Evolutionary conservation across 1,140 invertebrate species (phyloP), one percentile per base, ranked within the genome.

Genomic region (Plutomurus gul): DNA sequence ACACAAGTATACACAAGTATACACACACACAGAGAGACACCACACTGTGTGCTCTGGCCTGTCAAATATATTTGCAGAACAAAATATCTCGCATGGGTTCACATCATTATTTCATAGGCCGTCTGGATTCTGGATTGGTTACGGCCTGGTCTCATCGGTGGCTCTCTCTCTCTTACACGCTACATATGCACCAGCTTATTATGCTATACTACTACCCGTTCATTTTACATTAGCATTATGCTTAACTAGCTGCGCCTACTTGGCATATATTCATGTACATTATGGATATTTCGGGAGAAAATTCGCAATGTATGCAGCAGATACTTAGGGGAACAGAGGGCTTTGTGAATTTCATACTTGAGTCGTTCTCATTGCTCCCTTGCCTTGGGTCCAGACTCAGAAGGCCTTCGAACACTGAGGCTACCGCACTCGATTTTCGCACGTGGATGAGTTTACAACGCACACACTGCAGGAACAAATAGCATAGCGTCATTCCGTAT

Each of bases 341-440:
- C 56, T 65, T 65, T 65, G 30, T 65, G 56, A 65, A 65, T 65
- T 65, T 65, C 56, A 65, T 30, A 65, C 56, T 30, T 65, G 56
- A 65, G 16, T 65, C 30, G 36, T 33, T 30, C 56, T 36, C 30
- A 65, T 51, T 65, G 56, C 56, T 65, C 56, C 25, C 27, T 65
- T 65, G 27, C n/a, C n/a, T 30, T 65, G 30, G 27, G 10, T 65
- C 25, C 25, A 51, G 20, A 18, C 20, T 10, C 16, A 13, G 11
- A n/a, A 16, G 27, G 13, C 56, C 36, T 65, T 30, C 56, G 56
- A 30, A 5, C 20, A 3, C 11, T 7, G 46, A 65, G 4, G 56
- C 16, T 56, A 56, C 25, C 47, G 56, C 56, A 65, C 25, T 27
- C 30, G 56, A 65, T 65, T 65, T 65, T 30, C 56, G 16, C 13